Conservation (phyloP, 2,797 vertebrate species). For the Spea hammondii region DNA sequence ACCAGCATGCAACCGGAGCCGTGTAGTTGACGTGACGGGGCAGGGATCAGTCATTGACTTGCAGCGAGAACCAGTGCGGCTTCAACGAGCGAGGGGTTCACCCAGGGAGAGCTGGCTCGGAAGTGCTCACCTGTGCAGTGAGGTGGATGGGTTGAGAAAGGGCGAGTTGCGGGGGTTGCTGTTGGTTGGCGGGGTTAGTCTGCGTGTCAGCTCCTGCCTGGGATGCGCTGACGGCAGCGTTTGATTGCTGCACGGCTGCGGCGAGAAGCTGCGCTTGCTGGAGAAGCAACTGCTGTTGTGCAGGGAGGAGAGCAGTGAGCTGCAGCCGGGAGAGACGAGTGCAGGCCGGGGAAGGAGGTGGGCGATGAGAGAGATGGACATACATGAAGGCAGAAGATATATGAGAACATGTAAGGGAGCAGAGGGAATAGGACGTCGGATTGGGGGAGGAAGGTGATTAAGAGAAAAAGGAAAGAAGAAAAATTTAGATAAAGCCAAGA, state of each 20-base stretch:
- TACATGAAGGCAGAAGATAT: background rate
- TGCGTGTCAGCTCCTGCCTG: constrained; percentile 63
- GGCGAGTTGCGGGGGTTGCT: constrained; percentile 74
- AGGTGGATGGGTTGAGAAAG: constrained; percentile 92
- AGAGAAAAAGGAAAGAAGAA: background rate
- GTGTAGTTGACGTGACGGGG: background rate
- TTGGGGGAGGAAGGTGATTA: background rate
- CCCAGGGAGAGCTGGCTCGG: background rate
- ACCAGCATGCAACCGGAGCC: too few relatives aligned
- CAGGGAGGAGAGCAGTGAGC: constrained; percentile 86
- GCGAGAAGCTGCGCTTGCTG: constrained; percentile 88
- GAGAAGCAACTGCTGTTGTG: constrained; percentile 88
- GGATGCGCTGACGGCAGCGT: constrained; percentile 78
- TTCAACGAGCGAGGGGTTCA: background rate
- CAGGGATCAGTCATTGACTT: background rate
- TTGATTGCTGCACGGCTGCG: constrained; percentile 84
- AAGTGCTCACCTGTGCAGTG: constrained; percentile 85
- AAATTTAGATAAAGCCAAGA: background rate
- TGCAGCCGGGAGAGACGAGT: constrained; percentile 52
- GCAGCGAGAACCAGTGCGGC: background rate
- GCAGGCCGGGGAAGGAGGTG: background rate
- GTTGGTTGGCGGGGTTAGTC: constrained; percentile 79
- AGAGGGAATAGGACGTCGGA: background rate
- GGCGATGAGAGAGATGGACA: background rate
- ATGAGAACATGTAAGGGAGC: background rate